Conservation (phyloP, 2,113 vertebrate genomes). For the Coregonus clupeaformis region DNA sequence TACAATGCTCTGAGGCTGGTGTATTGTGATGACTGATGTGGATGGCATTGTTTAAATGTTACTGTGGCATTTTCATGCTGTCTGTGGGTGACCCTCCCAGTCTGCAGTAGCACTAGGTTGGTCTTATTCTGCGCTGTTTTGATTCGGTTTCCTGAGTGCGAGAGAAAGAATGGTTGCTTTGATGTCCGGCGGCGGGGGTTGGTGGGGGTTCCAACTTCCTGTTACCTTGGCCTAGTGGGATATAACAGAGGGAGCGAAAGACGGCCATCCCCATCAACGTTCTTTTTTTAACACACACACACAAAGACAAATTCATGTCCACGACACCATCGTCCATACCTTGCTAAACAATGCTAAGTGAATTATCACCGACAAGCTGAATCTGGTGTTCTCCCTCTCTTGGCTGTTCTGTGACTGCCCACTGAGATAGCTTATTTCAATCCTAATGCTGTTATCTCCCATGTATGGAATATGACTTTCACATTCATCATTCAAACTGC, state of each 20-base stretch:
- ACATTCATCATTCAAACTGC: no score
- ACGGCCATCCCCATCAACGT: not conserved
- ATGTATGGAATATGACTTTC: no score
- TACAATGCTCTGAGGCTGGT: not conserved
- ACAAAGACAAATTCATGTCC: not conserved
- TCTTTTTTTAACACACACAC: not conserved
- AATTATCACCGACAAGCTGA: no score
- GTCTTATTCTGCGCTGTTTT: not conserved
- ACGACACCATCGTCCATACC: no score
- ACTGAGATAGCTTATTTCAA: no score
- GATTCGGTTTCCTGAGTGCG: not conserved
- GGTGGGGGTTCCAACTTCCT: not conserved
- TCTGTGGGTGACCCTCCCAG: not conserved
- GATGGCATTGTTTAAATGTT: constrained; percentile 50
- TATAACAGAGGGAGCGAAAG: not conserved
- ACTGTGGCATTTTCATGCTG: constrained; percentile 30
- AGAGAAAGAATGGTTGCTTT: not conserved
- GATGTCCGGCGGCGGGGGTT: not conserved
- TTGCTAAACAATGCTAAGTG: no score
- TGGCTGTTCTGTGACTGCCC: no score
- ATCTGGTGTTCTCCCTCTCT: no score
- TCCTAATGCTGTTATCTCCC: no score
- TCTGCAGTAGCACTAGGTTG: not conserved
- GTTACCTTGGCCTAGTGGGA: not conserved
- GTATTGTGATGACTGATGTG: constrained; percentile 35